Percentiles rank a stretch among this genome's conserved stretches.
Evolutionary conservation across 2,113 vertebrate species (phyloP).

Genomic region (Cinclus cinclus): DNA sequence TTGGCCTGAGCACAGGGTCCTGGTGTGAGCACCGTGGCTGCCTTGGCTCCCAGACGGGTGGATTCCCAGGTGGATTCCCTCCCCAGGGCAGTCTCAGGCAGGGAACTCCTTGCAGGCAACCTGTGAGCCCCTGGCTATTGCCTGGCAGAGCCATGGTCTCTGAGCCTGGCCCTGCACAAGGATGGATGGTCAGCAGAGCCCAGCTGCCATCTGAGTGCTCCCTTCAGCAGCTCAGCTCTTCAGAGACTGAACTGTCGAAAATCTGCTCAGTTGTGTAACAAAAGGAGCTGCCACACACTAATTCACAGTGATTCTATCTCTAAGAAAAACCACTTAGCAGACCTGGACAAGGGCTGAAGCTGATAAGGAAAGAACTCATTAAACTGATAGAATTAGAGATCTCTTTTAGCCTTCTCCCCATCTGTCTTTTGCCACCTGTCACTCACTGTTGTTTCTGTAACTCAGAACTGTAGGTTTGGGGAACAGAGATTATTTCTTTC

Average conservation of each 20-base stretch:
- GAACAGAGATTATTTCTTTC: neutral
- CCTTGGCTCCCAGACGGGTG: neutral
- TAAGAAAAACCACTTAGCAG: conserved; percentile 26
- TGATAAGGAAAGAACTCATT: conserved; percentile 42
- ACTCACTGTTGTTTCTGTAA: neutral
- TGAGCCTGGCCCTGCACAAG: neutral
- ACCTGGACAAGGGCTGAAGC: conserved; percentile 7
- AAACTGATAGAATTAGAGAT: conserved; percentile 9
- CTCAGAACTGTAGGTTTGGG: neutral
- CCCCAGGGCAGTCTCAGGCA: neutral
- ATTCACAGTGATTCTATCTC: neutral
- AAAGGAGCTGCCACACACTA: neutral
- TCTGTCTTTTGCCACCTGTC: neutral
- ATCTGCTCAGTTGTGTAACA: neutral
- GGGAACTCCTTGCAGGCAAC: neutral
- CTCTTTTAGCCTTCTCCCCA: neutral
- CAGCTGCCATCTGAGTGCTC: neutral
- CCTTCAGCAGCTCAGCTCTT: neutral
- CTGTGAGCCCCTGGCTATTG: neutral
- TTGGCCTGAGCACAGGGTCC: neutral
- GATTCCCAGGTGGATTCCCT: neutral
- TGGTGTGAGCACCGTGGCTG: fast-evolving
- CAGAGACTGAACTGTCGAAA: neutral
- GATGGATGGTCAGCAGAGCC: neutral
- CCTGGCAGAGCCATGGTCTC: neutral